phyloP scores from a whole-genome alignment of 2,113 vertebrate species.

The Phaethon lepturus region DNA sequence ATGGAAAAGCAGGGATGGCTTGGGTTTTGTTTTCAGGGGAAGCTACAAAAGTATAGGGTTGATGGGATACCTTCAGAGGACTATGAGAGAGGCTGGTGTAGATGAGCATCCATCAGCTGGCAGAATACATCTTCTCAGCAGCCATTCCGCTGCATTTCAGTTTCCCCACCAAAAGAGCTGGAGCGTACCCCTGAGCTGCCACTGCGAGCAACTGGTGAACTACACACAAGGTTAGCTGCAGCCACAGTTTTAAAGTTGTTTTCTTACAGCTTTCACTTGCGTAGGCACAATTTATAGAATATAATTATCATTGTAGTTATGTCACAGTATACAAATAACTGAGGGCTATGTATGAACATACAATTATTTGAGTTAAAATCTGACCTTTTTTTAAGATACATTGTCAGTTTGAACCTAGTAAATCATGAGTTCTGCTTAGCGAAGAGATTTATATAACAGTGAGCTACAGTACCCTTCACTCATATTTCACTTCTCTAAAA shows the following conservation, averaged over 20 bases:
- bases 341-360: neutral
- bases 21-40: neutral
- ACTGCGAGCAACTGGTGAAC: neutral
- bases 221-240: neutral
- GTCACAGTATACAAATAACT: neutral
- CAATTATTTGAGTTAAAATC: neutral
- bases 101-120: neutral
- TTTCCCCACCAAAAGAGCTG: neutral
- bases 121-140: neutral
- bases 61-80: neutral
- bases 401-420: neutral
- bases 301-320: neutral
- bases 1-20: neutral
- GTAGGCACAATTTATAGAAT: neutral
- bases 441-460: neutral
- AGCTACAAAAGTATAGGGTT: neutral
- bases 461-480: neutral
- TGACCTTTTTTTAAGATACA: neutral
- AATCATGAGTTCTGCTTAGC: neutral
- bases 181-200: rapidly evolving
- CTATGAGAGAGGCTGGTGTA: neutral
- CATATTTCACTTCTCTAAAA: neutral
- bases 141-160: neutral
- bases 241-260: neutral
- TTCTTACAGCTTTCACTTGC: neutral